A percentile compares a stretch with the other conserved stretches of the same genome.
phyloP scores from a whole-genome alignment of 2,888 invertebrate genomes.

The Ennomos erosarius region DNA sequence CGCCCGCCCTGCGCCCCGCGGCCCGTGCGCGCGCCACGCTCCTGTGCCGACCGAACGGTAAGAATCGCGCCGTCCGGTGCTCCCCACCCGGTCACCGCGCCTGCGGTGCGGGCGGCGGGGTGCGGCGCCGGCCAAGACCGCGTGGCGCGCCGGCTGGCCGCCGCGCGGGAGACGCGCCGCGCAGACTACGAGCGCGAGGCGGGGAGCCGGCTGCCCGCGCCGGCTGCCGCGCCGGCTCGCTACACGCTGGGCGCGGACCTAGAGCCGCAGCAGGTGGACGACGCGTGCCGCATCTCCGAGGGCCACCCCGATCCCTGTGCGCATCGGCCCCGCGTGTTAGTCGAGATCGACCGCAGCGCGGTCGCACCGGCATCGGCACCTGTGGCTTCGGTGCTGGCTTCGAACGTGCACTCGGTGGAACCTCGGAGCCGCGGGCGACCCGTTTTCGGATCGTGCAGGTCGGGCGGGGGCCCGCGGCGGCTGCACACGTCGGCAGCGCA shows the following conservation, averaged over 20 bases:
- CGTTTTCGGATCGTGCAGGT: not conserved
- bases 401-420: conserved; percentile 2
- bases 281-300: conserved; percentile 45
- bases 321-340: conserved; percentile 55
- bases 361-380: not conserved
- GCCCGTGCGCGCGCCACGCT: conserved; percentile 21
- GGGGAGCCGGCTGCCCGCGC: conserved; percentile 11
- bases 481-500: conserved; percentile 39
- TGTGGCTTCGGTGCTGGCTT: conserved; percentile 3
- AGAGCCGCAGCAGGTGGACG: conserved; percentile 44
- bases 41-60: conserved; percentile 32
- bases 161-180: conserved; percentile 44
- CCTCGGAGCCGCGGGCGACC: not conserved
- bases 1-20: conserved; percentile 47
- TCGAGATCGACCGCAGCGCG: conserved; percentile 53
- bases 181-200: conserved; percentile 47
- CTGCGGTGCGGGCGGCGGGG: no score
- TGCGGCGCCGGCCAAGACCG: conserved; percentile 43
- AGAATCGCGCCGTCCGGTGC: not conserved
- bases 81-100: not conserved
- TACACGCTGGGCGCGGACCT: conserved; percentile 45
- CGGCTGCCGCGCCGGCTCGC: conserved; percentile 14
- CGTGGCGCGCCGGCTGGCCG: conserved; percentile 48
- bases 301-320: conserved; percentile 55
- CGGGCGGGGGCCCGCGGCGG: not conserved